phyloP scores from a whole-genome alignment of 2,888 invertebrate species.

The Drosophila lacicola region DNA sequence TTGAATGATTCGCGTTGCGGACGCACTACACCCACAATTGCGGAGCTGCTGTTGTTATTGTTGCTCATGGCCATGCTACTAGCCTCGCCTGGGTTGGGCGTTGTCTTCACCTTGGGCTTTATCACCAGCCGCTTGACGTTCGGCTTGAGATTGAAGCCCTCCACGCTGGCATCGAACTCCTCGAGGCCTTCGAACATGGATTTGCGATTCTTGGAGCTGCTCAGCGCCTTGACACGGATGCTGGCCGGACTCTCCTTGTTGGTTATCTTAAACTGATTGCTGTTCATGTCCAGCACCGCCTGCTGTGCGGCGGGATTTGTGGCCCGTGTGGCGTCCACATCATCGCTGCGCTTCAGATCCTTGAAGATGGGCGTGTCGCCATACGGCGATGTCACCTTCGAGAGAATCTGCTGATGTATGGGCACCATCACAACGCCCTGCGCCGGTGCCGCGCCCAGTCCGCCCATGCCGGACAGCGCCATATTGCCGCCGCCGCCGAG shows the following conservation, averaged over 20 bases:
- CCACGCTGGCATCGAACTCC: constrained; percentile 90
- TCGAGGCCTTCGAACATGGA: constrained; percentile 94
- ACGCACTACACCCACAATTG: constrained; percentile 14
- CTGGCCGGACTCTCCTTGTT: constrained; percentile 85
- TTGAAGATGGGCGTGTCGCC: constrained; percentile 94
- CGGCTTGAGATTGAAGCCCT: constrained; percentile 87
- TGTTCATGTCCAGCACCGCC: constrained; percentile 86
- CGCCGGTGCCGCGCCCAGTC: constrained; percentile 66
- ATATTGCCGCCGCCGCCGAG: constrained; percentile 50
- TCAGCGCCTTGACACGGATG: constrained; percentile 86
- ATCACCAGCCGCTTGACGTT: constrained; percentile 91
- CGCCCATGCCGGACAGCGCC: constrained; percentile 46
- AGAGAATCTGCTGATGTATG: constrained; percentile 90
- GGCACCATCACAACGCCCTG: constrained; percentile 83
- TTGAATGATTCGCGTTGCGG: constrained; percentile 61
- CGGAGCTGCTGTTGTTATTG: constrained; percentile 12
- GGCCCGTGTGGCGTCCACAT: constrained; percentile 88
- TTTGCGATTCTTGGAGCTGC: constrained; percentile 86
- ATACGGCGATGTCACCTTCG: constrained; percentile 92
- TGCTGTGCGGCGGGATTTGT: constrained; percentile 90
- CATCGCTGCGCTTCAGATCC: constrained; percentile 87
- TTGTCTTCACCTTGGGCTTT: constrained; percentile 85
- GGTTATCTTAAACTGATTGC: constrained; percentile 87
- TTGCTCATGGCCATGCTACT: background rate
- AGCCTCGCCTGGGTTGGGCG: constrained; percentile 7